phyloP scores from a whole-genome alignment of 2,797 vertebrate species.

The Remorina albescens region DNA sequence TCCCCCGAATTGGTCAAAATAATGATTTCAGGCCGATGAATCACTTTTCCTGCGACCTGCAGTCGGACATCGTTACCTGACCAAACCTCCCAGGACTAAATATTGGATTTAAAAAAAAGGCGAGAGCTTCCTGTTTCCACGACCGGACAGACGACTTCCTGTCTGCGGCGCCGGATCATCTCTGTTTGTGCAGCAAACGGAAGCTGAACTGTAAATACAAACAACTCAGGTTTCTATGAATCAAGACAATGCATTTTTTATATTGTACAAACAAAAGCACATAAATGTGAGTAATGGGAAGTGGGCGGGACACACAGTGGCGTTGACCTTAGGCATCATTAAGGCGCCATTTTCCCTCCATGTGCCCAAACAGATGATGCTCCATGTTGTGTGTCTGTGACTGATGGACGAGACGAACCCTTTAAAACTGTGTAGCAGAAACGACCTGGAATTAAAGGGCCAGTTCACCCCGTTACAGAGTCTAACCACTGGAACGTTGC shows the following conservation, averaged over 20 bases:
- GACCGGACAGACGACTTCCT: slow-evolving; percentile 14
- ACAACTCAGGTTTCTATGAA: slow-evolving; percentile 81
- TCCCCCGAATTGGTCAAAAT: too few species aligned
- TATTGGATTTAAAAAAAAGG: not conserved
- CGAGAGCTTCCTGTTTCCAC: slow-evolving; percentile 21
- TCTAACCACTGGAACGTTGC: not conserved
- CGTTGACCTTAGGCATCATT: not conserved
- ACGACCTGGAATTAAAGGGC: not conserved
- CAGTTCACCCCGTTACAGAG: slow-evolving; percentile 2
- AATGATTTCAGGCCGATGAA: too few species aligned
- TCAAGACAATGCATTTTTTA: slow-evolving; percentile 66
- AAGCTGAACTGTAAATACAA: slow-evolving; percentile 68
- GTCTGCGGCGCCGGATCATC: slow-evolving; percentile 17
- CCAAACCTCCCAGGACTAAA: not conserved
- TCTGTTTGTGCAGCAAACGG: slow-evolving; percentile 27
- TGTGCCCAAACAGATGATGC: not conserved
- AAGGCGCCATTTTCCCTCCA: not conserved
- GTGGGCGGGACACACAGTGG: not conserved
- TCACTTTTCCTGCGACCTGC: not conserved
- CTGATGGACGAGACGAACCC: slow-evolving; percentile 8
- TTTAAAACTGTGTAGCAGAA: slow-evolving; percentile 39
- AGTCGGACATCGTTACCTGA: not conserved
- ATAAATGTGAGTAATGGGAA: slow-evolving; percentile 8
- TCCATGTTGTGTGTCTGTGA: not conserved
- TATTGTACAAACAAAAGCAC: slow-evolving; percentile 51